A percentile compares a stretch with the other conserved stretches of the same genome.
Conservation (phyloP, 2,113 vertebrate genomes). For the Copsychus sechellarum region DNA sequence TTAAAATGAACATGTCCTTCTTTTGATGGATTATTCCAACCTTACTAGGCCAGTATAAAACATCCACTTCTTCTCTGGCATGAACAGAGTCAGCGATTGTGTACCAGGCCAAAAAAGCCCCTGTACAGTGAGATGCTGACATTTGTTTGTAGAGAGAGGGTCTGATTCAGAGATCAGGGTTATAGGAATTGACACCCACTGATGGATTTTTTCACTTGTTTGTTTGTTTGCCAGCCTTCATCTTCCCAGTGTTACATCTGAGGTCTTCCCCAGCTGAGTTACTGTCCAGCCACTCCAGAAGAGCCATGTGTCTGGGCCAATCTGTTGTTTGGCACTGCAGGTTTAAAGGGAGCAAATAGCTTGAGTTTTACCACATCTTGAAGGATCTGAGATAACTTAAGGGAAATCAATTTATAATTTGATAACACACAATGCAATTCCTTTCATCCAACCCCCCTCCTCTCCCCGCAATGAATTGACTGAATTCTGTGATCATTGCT, state of each 20-base stretch:
- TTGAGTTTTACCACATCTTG: not conserved
- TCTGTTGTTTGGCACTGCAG: not conserved
- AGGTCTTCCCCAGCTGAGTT: not conserved
- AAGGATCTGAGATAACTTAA: not conserved
- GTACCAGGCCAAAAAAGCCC: not conserved
- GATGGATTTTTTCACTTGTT: not conserved
- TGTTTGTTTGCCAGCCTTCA: not conserved
- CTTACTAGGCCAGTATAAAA: not conserved
- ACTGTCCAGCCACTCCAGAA: not conserved
- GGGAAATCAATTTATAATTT: conserved; percentile 36
- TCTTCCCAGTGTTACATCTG: not conserved
- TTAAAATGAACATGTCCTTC: not conserved
- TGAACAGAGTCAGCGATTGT: accelerated
- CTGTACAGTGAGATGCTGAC: not conserved
- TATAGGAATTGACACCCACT: not conserved
- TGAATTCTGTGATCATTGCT: not conserved
- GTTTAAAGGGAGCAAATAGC: not conserved
- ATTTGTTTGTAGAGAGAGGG: not conserved
- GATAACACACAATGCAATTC: not conserved
- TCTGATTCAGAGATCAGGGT: not conserved
- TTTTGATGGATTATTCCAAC: not conserved
- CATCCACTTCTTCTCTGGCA: not conserved
- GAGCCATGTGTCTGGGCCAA: accelerated
- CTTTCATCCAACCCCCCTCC: not conserved
- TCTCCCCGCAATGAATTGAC: not conserved